These are phyloP conservation scores for Crotalus horridus DNA, from an alignment of 2,113 vertebrate genomes.

Conservation along the genomic window DNA sequence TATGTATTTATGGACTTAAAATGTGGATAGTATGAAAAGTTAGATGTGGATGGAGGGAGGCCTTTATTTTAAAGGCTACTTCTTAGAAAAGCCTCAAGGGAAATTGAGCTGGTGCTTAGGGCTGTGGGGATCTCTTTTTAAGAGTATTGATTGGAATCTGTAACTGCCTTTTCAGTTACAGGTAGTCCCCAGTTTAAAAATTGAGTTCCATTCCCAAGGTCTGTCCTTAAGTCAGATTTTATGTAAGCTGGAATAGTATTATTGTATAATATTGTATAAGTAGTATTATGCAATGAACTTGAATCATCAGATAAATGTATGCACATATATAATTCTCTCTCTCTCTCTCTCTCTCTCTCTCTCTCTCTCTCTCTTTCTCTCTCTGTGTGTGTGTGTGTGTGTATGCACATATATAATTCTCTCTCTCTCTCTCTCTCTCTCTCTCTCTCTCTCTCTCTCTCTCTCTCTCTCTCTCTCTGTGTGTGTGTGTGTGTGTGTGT, in stretches of 20 bases:
- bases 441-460: too few relatives aligned
- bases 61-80: neutral
- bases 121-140: neutral
- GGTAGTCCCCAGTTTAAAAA: neutral
- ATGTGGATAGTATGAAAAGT: neutral
- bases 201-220: neutral
- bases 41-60: neutral
- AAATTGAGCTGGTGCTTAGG: neutral
- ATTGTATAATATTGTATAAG: neutral
- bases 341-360: too few relatives aligned
- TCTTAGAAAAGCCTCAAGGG: neutral
- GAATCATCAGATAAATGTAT: neutral
- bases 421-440: too few relatives aligned
- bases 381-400: too few relatives aligned
- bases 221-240: neutral
- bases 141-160: neutral
- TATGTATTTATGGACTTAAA: neutral
- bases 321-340: neutral
- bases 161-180: neutral
- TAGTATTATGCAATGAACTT: neutral
- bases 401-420: neutral
- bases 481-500: neutral
- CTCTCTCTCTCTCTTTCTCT: too few relatives aligned
- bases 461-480: too few relatives aligned
- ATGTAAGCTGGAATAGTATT: neutral